Conservation (phyloP, 2,113 vertebrate species). For the Oncorhynchus nerka region DNA sequence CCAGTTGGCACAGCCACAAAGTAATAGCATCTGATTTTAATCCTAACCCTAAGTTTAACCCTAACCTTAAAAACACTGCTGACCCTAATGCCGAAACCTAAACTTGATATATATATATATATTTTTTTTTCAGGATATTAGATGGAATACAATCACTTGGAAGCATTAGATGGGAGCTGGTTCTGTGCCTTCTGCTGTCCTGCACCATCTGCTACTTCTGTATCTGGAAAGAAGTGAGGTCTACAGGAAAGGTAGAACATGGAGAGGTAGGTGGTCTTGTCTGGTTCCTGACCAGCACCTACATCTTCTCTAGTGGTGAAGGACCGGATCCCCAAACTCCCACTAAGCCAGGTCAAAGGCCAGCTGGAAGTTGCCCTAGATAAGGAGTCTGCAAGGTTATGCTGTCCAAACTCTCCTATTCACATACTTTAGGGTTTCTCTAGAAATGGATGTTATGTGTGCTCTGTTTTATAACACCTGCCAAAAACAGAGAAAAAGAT, state of each 20-base stretch:
- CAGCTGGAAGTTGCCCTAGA: slow-evolving; percentile 82
- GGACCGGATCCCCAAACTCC: slow-evolving; percentile 87
- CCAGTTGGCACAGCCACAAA: not conserved
- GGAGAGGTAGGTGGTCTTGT: slow-evolving; percentile 91
- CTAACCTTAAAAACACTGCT: no score
- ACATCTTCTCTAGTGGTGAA: slow-evolving; percentile 84
- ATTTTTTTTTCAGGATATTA: no score
- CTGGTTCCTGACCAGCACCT: slow-evolving; percentile 72
- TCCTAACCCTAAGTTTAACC: no score
- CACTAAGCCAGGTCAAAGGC: slow-evolving; percentile 86
- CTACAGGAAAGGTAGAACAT: slow-evolving; percentile 90
- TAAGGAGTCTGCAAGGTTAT: slow-evolving; percentile 24
- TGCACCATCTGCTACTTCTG: no score
- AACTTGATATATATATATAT: no score
- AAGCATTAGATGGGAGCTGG: no score
- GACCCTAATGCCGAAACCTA: no score
- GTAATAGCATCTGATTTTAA: no score
- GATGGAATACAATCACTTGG: no score
- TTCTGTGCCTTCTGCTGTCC: no score
- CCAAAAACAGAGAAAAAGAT: not conserved
- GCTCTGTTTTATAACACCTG: slow-evolving; percentile 20
- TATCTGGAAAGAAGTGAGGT: not conserved
- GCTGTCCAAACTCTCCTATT: slow-evolving; percentile 19
- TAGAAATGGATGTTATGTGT: not conserved
- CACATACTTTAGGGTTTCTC: not conserved